phyloP scores from a whole-genome alignment of 2,113 vertebrate genomes.

The Toxostoma redivivum region DNA sequence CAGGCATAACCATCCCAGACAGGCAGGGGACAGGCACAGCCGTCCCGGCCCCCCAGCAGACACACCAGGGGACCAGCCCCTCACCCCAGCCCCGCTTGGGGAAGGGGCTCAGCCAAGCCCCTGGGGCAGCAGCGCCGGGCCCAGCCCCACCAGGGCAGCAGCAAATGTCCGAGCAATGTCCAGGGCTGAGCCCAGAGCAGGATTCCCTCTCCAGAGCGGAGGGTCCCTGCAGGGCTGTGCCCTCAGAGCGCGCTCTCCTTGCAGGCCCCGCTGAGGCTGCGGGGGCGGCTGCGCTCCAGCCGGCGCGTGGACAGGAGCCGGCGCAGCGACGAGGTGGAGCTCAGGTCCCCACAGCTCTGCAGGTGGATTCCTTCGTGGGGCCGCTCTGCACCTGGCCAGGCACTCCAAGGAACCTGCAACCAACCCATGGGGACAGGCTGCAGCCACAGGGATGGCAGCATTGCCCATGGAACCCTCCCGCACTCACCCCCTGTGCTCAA shows the following conservation, averaged over 20 bases:
- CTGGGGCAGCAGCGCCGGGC: not conserved
- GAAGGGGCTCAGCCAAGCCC: not conserved
- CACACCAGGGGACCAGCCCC: slow-evolving; percentile 37
- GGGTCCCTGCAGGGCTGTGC: not conserved
- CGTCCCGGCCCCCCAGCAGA: not conserved
- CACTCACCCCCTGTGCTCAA: not conserved
- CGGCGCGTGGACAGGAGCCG: slow-evolving; percentile 74
- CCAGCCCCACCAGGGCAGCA: not conserved
- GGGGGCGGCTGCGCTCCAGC: slow-evolving; percentile 68
- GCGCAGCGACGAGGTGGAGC: slow-evolving; percentile 84
- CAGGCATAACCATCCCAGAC: not conserved
- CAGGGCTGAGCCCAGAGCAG: not conserved
- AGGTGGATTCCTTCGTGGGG: slow-evolving; percentile 85
- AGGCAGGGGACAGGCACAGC: not conserved
- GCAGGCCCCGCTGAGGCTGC: slow-evolving; percentile 81
- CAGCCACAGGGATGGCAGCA: fast-evolving
- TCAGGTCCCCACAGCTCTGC: slow-evolving; percentile 93
- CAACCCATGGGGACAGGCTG: not conserved
- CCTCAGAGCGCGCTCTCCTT: slow-evolving; percentile 81
- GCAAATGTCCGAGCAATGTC: not conserved
- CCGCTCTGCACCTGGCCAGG: slow-evolving; percentile 63
- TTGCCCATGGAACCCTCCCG: not conserved
- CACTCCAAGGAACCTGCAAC: slow-evolving; percentile 76
- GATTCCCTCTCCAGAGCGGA: fast-evolving
- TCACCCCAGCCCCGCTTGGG: not conserved